Base-by-base conservation (phyloP, 2,888 invertebrate species). In the Hoplodrina blanda region DNA sequence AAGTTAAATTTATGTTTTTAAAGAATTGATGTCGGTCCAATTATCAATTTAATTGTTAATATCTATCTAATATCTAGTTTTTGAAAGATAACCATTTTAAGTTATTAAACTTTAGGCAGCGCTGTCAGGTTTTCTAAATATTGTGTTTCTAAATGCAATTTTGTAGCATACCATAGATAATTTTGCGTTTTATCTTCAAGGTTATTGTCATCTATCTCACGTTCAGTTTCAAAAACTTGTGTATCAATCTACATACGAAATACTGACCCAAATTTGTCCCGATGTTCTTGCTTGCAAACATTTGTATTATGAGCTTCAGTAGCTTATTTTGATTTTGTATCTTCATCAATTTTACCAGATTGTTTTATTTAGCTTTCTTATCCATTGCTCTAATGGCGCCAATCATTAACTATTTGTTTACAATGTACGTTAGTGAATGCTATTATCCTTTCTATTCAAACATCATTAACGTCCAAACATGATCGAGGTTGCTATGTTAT, bases 401-500 rank as follows among this genome's bases (percentile, higher is more conserved):
- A 13, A n/a, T 50, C 19, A 63, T 46, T 69, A 57, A 25, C 13
- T 64, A 46, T 57, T 56, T 66, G 44, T 76, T 62, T 76, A 62
- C 52, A 60, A 44, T 80, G 11, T n/a, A 55, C 20, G 17, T 74
- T 50, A 60, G 52, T 62, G 44, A 65, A 25, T 37, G n/a, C 41
- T 55, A 57, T 62, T 66, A 81, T 76, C 62, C 61, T 59, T 64
- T 64, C 52, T 62, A 67, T 44, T 25, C 62, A 70, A 71, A 78
- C 57, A 64, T 71, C 66, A 81, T 78, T 81, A 81, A 17, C 10
- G 54, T 30, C 37, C 17, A 62, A 53, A 67, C 57, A 55, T 64
- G 17, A 52, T 25, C 30, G 37, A 62, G 30, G 41, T 55, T 33
- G 41, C 46, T 52, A 60, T 50, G 52, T 62, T 53, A 44, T 60